Evolutionary conservation across 1,140 invertebrate species (phyloP), one percentile per base, ranked within the genome.

Genomic region (Bactericera cockerelli): DNA sequence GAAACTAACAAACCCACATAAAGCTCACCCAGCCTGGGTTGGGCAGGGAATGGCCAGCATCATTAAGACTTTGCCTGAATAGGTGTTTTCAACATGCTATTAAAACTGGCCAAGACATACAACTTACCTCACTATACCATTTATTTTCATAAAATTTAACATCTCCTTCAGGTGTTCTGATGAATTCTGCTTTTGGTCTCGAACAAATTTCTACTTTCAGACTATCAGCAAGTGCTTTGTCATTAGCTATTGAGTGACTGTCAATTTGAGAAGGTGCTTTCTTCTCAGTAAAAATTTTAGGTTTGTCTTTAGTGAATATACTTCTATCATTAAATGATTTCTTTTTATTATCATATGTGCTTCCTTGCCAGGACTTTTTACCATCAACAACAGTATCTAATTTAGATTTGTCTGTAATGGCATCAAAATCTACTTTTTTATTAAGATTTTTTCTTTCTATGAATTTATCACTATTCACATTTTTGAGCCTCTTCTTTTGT

Each of bases 341-440:
- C n/a, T n/a, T 49, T 49, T 22, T 49, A 16, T 49, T 49, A 49
- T 49, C 42, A 49, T 49, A 49, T 4, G 42, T 49, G 19, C n/a
- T 49, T 4, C 42, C 42, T 49, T 49, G 42, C 42, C 42, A 49
- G 19, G n/a, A 19, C 42, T 49, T 49, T 19, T 49, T 22, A 4
- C 42, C 42, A 31, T 31, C 4, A 13, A 31, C 28, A 31, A 31
- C 28, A 6, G 42, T 19, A n/a, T 49, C 42, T 19, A 49, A 49
- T 16, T 49, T 49, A 4, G 6, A 4, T 22, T 49, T 22, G 22
- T 22, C 22, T 36, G 33, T 11, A 49, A 49, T 49, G n/a, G 6
- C 42, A 49, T 49, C 42, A 49, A 49, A 49, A n/a, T 49, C 19
- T 49, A 49, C 22, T 49, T 22, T 49, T 49, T 49, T 49, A n/a